Evolutionary conservation across 2,888 invertebrate species (phyloP), one percentile per base, ranked within the genome.

Genomic region (Eulithis prunata): DNA sequence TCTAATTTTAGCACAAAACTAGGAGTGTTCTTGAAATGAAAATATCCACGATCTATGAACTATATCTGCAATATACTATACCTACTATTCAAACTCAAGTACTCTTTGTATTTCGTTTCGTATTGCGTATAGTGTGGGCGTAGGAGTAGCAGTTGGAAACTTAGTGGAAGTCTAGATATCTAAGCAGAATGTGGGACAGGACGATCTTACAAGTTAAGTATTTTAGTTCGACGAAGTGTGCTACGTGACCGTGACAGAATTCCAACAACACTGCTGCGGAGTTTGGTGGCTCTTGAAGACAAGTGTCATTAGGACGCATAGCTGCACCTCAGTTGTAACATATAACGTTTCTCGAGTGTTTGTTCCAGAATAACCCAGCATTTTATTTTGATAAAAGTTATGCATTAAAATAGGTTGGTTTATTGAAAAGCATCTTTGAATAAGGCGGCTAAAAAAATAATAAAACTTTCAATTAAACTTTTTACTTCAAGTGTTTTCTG

Each of bases 221-320:
- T 49, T 49, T 21, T 49, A 49, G 49, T 21, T 49, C 49, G 21
- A 49, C 13, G 21, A 21, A 49, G 21, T 21, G 49, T 21, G 41
- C 14, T 49, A 21, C 49, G 49, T 49, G 49, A 49, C 21, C 49
- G 49, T 49, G 49, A 49, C 21, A 49, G 49, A 14, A 49, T 21
- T 49, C 49, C 14, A 49, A 49, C 21, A 49, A 49, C 49, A 49
- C 49, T 49, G 49, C 14, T 1, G 8, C 21, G 8, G 21, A 49
- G 21, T 49, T 49, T 49, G 49, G 49, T 21, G 49, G 49, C 21
- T 21, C 49, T 21, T 49, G 21, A 49, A 49, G 49, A 21, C 47
- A 47, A 49, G 49, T 49, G 49, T 49, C 21, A 49, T 49, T 49
- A 49, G 21, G 2, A n/a, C 49, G 21, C 49, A 49, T 4, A 49